A percentile compares a stretch with the other conserved stretches of the same genome.
phyloP scores from a whole-genome alignment of 2,113 vertebrate genomes.

The Sturnira hondurensis region DNA sequence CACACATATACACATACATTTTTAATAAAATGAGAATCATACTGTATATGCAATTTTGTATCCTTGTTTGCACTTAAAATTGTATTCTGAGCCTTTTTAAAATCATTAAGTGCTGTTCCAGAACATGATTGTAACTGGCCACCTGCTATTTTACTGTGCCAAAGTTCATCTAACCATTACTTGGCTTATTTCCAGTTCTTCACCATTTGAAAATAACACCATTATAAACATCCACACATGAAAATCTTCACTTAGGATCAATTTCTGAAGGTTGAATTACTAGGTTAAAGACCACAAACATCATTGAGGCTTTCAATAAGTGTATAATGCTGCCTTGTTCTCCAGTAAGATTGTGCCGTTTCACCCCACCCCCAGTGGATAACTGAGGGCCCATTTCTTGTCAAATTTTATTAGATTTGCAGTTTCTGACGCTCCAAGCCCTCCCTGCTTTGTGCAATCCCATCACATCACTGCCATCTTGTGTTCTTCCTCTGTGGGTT shows the following conservation, averaged over 20 bases:
- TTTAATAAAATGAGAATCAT: slow-evolving; percentile 7
- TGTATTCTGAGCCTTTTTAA: neutral
- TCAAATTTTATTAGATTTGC: neutral
- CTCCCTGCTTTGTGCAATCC: neutral
- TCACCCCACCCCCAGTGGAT: neutral
- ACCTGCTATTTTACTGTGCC: neutral
- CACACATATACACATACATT: neutral
- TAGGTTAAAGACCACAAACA: neutral
- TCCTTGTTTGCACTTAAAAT: neutral
- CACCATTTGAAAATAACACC: neutral
- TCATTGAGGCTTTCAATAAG: neutral
- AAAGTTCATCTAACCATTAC: neutral
- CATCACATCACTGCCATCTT: neutral
- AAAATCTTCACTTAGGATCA: slow-evolving; percentile 13
- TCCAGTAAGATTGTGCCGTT: neutral
- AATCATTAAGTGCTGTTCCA: slow-evolving; percentile 27
- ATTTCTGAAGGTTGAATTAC: neutral
- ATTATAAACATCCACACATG: neutral
- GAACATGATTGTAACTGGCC: neutral
- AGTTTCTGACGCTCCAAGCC: neutral
- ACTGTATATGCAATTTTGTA: neutral
- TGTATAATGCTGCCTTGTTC: neutral
- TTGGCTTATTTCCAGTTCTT: slow-evolving; percentile 45
- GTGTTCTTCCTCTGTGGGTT: slow-evolving; percentile 22
- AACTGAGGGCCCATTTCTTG: neutral